A percentile compares a stretch with the other conserved stretches of the same genome.
These are phyloP conservation scores for Maniola hyperantus DNA, from an alignment of 2,888 invertebrate genomes.

Conservation along the genomic window DNA sequence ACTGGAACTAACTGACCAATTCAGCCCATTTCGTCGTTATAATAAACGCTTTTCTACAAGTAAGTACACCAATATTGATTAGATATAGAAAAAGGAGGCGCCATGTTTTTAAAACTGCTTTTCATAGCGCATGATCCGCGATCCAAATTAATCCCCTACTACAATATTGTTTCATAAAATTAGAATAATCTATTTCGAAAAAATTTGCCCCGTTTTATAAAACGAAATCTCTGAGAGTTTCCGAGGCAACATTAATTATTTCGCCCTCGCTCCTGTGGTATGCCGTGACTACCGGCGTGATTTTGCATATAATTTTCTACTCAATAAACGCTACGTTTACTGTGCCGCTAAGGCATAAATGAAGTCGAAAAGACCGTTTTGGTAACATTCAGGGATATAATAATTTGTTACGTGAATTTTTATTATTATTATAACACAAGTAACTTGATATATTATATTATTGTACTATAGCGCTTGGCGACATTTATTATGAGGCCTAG, in stretches of 20 bases:
- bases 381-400: slow-evolving; percentile 21
- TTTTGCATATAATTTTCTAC: slow-evolving; percentile 79
- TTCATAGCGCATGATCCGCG: slow-evolving; percentile 64
- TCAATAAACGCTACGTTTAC: slow-evolving; percentile 63
- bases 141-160: slow-evolving; percentile 74
- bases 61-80: not conserved
- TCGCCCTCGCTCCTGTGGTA: slow-evolving; percentile 58
- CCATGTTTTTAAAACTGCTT: slow-evolving; percentile 80
- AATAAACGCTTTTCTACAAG: slow-evolving; percentile 29
- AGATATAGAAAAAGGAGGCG: slow-evolving; percentile 59
- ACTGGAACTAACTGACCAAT: slow-evolving; percentile 38
- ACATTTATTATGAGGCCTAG: too few species aligned
- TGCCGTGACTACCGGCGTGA: slow-evolving; percentile 70
- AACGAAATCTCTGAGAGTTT: slow-evolving; percentile 56
- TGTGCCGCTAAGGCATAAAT: slow-evolving; percentile 44
- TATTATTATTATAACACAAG: not conserved
- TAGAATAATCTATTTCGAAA: slow-evolving; percentile 60
- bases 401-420: not conserved
- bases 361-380: slow-evolving; percentile 32
- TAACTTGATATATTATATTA: too few species aligned
- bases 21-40: slow-evolving; percentile 41
- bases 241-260: slow-evolving; percentile 69
- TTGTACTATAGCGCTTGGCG: too few species aligned
- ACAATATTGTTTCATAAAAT: slow-evolving; percentile 66
- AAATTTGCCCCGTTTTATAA: slow-evolving; percentile 52